Percentiles rank a stretch among this genome's conserved stretches.
These are phyloP conservation scores for Aelia acuminata DNA, from an alignment of 2,888 invertebrate species.

Conservation along the genomic window DNA sequence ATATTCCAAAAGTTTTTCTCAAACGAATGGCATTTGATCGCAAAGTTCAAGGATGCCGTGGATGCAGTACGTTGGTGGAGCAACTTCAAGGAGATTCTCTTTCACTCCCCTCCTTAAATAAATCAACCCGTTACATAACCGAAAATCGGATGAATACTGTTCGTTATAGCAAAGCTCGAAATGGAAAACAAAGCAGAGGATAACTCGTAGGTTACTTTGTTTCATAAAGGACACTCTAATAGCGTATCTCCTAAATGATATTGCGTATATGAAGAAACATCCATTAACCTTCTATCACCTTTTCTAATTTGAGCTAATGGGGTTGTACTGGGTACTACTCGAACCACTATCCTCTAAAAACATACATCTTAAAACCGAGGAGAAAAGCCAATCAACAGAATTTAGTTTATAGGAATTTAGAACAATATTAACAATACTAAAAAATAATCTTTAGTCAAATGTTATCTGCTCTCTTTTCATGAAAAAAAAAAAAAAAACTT, in stretches of 20 bases:
- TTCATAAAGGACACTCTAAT: not conserved
- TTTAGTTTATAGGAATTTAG: too few species aligned
- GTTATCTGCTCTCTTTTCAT: too few species aligned
- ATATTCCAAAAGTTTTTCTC: not conserved
- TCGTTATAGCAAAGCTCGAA: not conserved
- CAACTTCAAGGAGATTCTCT: slow-evolving; percentile 35
- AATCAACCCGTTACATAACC: not conserved
- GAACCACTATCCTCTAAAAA: too few species aligned
- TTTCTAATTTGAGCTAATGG: too few species aligned
- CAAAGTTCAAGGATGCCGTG: slow-evolving; percentile 15
- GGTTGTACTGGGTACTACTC: too few species aligned
- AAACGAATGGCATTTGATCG: not conserved
- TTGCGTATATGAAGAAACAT: too few species aligned
- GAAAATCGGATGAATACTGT: not conserved
- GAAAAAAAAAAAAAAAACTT: too few species aligned
- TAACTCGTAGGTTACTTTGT: not conserved
- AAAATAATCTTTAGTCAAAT: too few species aligned
- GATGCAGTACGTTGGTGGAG: slow-evolving; percentile 21
- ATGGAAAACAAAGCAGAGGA: not conserved
- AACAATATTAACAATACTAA: too few species aligned
- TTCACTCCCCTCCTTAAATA: slow-evolving; percentile 43
- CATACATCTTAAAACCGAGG: too few species aligned
- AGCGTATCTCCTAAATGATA: not conserved
- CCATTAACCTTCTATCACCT: too few species aligned
- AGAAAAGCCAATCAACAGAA: too few species aligned